Base-by-base conservation (phyloP, 2,797 vertebrate genomes). In the Spheniscus humboldti region DNA sequence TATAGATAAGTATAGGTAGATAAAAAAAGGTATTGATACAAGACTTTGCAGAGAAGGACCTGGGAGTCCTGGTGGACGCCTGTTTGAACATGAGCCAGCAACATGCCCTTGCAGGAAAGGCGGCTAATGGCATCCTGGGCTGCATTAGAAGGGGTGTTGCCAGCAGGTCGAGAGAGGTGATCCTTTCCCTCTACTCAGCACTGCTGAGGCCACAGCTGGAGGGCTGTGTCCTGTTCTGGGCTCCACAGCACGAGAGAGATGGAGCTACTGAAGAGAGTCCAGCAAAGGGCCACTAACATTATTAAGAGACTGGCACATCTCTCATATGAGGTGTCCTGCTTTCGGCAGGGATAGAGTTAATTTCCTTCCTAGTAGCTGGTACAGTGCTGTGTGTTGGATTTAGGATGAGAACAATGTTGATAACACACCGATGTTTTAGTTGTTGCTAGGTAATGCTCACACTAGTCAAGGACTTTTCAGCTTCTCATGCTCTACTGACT, bases 81-180 rank as follows among this genome's bases (percentile, higher is more conserved):
- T 67, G 10, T 16, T 1, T 31, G 43, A 52, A 50, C 39, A 39
- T 1, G 1, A 77, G 48, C 24, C 50, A 62, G 25, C 25, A 11
- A 25, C 0, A 7, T 0, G 1, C 11, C 28, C 43, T 37, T 33
- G 10, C 24, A 56, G 22, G 17, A 23, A 53, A 75, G 16, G 3
- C 8, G 19, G 10, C 4, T 18, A 45, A 45, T 1, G 6, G 17
- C 11, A 37, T 8, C 9, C 17, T 0, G 0, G 20, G 39, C 50
- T 63, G 57, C 27, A 11, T 9, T 10, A 33, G 27, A 5, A 77
- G 24, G 13, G 19, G 4, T 1, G 5, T 7, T 63, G 47, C 18
- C 48, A 77, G 33, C 13, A 30, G 20, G 13, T 1, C 2, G 7
- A 31, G 18, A 23, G 16, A 41, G 5, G 9, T 13, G 25, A 78